Percentiles rank a stretch among this genome's conserved stretches.
These are phyloP conservation scores for Hylaea fasciaria DNA, from an alignment of 2,888 invertebrate genomes.

Conservation along the genomic window DNA sequence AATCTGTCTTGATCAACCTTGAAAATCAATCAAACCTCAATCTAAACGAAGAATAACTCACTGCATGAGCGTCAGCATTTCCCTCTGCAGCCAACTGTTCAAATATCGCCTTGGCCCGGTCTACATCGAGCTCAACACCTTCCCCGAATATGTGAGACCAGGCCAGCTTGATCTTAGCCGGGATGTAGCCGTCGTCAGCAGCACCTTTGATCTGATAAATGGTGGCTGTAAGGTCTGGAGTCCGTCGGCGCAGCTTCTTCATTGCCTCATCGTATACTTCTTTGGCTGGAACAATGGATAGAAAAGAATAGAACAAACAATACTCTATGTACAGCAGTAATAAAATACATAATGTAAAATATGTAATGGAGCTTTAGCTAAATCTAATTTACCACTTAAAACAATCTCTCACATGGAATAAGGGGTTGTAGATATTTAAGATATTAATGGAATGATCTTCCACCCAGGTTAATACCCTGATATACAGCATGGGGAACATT, in stretches of 20 bases:
- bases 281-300: constrained; percentile 84
- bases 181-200: constrained; percentile 91
- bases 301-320: too few species aligned
- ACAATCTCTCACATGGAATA: too few species aligned
- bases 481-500: too few species aligned
- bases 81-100: constrained; percentile 90
- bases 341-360: too few species aligned
- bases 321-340: too few species aligned
- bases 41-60: constrained; percentile 59
- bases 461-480: too few species aligned
- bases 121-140: constrained; percentile 90
- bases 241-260: constrained; percentile 88
- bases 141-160: constrained; percentile 95
- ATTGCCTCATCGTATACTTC: constrained; percentile 89
- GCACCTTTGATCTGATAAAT: constrained; percentile 91
- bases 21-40: too few species aligned
- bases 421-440: too few species aligned
- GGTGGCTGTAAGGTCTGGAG: constrained; percentile 89
- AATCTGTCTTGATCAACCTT: too few species aligned
- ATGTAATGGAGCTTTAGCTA: too few species aligned
- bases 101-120: constrained; percentile 90
- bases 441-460: too few species aligned
- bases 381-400: too few species aligned
- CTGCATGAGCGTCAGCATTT: constrained; percentile 95
- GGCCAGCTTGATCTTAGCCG: constrained; percentile 93